Percentiles rank a stretch among this genome's conserved stretches.
Evolutionary conservation across 2,113 vertebrate genomes (phyloP).

Genomic region (Isurus oxyrinchus): DNA sequence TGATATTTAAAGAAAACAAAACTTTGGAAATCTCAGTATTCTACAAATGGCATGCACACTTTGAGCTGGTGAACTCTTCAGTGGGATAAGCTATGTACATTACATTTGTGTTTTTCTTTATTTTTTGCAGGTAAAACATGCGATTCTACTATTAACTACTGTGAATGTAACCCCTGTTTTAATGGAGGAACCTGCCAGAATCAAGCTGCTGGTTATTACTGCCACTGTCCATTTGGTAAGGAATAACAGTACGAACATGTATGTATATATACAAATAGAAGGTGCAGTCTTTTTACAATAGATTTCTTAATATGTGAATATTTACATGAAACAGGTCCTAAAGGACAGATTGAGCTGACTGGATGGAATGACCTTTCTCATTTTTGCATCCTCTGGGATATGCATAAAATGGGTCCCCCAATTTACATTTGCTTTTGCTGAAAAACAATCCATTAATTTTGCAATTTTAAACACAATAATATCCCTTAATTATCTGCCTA

Average conservation of each 20-base stretch:
- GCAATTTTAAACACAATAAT: not conserved
- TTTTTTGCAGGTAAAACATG: constrained; percentile 75
- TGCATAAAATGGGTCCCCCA: not conserved
- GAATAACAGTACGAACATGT: constrained; percentile 40
- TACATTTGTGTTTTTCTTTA: not conserved
- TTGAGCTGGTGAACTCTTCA: not conserved
- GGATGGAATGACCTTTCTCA: not conserved
- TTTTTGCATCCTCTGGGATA: not conserved
- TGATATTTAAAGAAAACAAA: not conserved
- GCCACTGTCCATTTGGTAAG: constrained; percentile 96
- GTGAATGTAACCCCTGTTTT: constrained; percentile 96
- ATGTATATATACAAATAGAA: not conserved
- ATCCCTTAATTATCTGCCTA: not conserved
- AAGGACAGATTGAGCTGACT: not conserved
- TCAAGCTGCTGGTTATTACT: constrained; percentile 83
- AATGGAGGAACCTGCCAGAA: constrained; percentile 94
- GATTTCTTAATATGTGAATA: not conserved
- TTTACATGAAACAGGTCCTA: not conserved
- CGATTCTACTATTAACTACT: constrained; percentile 90
- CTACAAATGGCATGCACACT: not conserved
- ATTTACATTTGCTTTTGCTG: not conserved
- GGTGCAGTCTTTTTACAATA: not conserved
- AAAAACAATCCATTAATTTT: not conserved
- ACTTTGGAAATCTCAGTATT: not conserved
- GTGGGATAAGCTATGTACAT: constrained; percentile 16